Base-by-base conservation (phyloP, 1,140 invertebrate genomes). In the Trichomalopsis sarcophagae region DNA sequence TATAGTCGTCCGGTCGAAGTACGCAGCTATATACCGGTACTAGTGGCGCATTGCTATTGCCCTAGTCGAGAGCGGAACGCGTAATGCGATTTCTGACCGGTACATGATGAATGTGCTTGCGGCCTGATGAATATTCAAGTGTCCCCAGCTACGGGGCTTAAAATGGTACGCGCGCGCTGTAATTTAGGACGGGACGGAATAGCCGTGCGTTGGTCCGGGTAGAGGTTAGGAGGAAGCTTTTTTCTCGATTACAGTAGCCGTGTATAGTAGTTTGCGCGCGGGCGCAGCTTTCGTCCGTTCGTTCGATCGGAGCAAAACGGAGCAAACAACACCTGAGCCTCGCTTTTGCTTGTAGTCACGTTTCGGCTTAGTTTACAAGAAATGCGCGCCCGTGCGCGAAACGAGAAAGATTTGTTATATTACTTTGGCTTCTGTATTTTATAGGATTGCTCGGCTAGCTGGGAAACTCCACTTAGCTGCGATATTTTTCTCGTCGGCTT, bases 41-140 rank as follows among this genome's bases (percentile, higher is more conserved):
- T 62, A 62, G 55, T 62, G 21, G 55, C 55, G 55, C 55, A 62
- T 62, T 62, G 55, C 55, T n/a, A 62, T n/a, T 62, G 55, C 55
- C 27, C 68, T 33, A 71, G 68, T 71, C 68, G 21, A 62, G 55
- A n/a, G 55, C 17, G 17, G 55, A 3, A 1, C 27, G 69, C 40
- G 33, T 68, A 83, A 77, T 83, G 33, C 75, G 55, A 83, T 77
- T 83, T 83, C 27, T 76, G 33, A 82, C 71, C 44, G 71, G 40
- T 75, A 23, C 44, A 75, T 66, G 50, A 82, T 77, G n/a, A 68
- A 83, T 71, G 62, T 50, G n/a, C 69, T 77, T 77, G 75, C 13
- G 50, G 36, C 47, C 74, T 71, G 44, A 78, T 84, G 82, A 83
- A 83, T 77, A 83, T 83, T 77, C 74, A 76, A 62, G n/a, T 21